A percentile compares a stretch with the other conserved stretches of the same genome.
phyloP scores from a whole-genome alignment of 2,113 vertebrate species.

The Formicarius rufipectus region DNA sequence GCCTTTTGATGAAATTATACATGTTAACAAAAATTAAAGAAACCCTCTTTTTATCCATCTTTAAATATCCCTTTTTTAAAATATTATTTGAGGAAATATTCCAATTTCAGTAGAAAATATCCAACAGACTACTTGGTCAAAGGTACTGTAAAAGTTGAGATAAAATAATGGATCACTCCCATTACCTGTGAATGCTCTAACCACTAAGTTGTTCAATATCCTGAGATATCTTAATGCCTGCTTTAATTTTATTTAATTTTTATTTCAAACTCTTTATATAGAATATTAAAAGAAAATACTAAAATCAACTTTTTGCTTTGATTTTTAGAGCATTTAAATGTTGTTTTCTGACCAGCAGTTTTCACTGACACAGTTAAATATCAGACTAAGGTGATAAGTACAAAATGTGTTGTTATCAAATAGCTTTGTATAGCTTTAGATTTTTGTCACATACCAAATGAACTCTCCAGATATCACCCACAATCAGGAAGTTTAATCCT shows the following conservation, averaged over 20 bases:
- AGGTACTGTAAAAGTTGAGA: background rate
- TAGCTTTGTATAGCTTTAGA: background rate
- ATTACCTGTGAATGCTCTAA: background rate
- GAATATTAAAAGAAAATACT: background rate
- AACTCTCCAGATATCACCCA: background rate
- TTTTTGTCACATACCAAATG: background rate
- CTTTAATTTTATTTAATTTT: background rate
- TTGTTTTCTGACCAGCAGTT: background rate
- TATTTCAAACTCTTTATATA: background rate
- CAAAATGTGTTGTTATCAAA: background rate
- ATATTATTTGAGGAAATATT: background rate
- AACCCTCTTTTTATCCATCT: background rate
- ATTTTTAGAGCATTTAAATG: background rate
- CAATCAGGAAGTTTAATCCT: background rate
- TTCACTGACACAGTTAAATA: background rate
- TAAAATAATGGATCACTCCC: background rate
- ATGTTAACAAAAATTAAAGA: background rate
- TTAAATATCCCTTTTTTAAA: background rate
- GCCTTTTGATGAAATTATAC: background rate
- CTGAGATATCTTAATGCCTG: background rate
- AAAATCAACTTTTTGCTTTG: background rate
- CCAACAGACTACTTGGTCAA: accelerated
- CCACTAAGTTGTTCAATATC: background rate
- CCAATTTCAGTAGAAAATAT: background rate
- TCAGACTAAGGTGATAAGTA: background rate